Conservation (phyloP, 2,113 vertebrate genomes). For the mouse (Mus musculus) region DNA sequence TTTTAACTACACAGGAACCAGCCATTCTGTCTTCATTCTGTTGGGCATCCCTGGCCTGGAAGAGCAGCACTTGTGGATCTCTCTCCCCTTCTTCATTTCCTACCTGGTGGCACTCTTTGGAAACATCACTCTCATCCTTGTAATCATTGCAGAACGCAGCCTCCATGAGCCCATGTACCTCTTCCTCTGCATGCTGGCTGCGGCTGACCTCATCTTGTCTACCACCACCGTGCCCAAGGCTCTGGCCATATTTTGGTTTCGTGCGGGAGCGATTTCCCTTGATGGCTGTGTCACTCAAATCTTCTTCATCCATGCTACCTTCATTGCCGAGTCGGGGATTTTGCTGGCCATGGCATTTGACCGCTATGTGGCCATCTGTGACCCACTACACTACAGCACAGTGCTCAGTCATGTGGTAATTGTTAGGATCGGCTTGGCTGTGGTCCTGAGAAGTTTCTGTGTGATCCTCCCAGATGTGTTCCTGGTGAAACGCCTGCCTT, state of each 20-base stretch:
- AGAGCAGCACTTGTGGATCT: conserved; percentile 42
- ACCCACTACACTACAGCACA: conserved; percentile 48
- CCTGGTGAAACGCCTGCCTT: conserved; percentile 50
- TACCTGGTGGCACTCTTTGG: conserved; percentile 40
- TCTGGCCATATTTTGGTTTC: conserved; percentile 61
- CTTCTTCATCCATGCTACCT: conserved; percentile 54
- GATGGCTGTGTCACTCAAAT: not conserved
- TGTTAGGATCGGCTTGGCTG: conserved; percentile 6
- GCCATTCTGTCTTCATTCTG: conserved; percentile 54
- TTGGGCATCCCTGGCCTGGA: conserved; percentile 9
- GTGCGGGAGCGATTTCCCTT: not conserved
- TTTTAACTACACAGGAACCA: conserved; percentile 26
- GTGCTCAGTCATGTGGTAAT: conserved; percentile 14
- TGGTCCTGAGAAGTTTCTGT: conserved; percentile 48
- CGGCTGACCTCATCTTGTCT: conserved; percentile 45
- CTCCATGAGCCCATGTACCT: conserved; percentile 47
- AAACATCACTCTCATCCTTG: conserved; percentile 48
- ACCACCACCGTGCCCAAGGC: conserved; percentile 43
- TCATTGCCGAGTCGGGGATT: conserved; percentile 29
- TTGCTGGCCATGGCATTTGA: conserved; percentile 63
- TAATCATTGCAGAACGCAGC: not conserved
- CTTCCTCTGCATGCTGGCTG: conserved; percentile 61
- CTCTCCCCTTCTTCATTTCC: conserved; percentile 29
- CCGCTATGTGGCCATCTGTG: conserved; percentile 37
- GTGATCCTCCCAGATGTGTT: conserved; percentile 43